Evolutionary conservation across 2,888 invertebrate species (phyloP), one percentile per base, ranked within the genome.

Genomic region (Chrysotoxum bicinctum): DNA sequence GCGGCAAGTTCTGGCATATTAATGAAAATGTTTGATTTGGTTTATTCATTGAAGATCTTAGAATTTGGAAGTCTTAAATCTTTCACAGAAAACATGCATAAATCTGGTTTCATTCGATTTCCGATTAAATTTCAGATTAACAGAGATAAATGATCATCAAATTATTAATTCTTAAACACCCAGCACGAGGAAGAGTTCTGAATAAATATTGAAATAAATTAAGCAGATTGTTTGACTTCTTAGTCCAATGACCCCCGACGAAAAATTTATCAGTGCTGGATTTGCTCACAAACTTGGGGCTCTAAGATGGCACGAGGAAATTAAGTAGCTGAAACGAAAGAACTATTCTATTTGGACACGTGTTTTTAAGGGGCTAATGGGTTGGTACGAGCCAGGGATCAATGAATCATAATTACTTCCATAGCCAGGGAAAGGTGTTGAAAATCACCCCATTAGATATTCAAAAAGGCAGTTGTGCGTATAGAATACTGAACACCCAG

Each of bases 1-100:
- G 40, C 50, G 70, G 37, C 66, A 43, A 70, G 64, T 48, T 50
- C 1, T 10, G 45, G 83, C 69, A 83, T 83, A 79, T 79, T 78
- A 83, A 83, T 83, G 74, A 74, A 40, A 54, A n/a, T 0, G 16
- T 50, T 66, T 48, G n/a, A 50, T 1, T 35, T 32, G 32, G 7
- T 19, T 35, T 10, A 56, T 10, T 56, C 30, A 32, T 26, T 50
- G 3, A 7, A 19, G 23, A 3, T 50, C 23, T 50, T 12, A 8
- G 7, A 40, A 40, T 40, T 40, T 2, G 8, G 16, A 43, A 16
- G 30, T 4, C 2, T 40, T 40, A 8, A 3, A 12, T 14, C 1
- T 43, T 43, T 43, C 43, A 2, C 2, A 43, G 16, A 16, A 43
- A 16, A 43, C 8, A 8, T 35, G 3, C 7, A 43, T 43, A 16